Evolutionary conservation across 2,888 invertebrate genomes (phyloP), one percentile per base, ranked within the genome.

Genomic region (Amiota minor): DNA sequence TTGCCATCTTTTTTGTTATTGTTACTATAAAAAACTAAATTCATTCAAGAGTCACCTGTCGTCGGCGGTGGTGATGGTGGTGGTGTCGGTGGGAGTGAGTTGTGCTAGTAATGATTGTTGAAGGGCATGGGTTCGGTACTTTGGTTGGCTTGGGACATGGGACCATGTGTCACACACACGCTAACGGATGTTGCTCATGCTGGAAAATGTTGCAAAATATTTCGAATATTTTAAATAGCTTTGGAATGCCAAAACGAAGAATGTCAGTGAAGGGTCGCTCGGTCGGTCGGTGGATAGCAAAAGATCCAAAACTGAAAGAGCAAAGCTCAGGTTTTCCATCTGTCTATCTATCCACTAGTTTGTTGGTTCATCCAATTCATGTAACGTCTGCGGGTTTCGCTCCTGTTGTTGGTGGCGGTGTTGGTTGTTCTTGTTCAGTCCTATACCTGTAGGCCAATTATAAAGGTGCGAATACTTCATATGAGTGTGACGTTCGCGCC

Each of bases 181-280:
- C 23, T 23, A 61, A 16, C 20, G 18, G 61, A 12, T 18, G 8
- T 12, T 9, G 12, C n/a, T 18, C 23, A 16, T 10, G 55, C 20
- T 77, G 80, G 81, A 79, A 82, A 82, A 82, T 82, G 82, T 83
- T 84, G 82, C 85, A 83, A 83, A 50, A 83, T 83, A 85, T 83
- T 83, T 85, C 74, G 85, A 85, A 83, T 85, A 83, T 84, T 83
- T 85, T 80, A 84, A 85, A 83, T 85, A 82, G 78, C 81, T 78
- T 75, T 35, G 35, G 35, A 35, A 35, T 35, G 35, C 35, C 4
- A 35, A 35, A 35, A 6, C 35, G 35, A 35, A 35, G 35, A 35
- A 35, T 35, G 35, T 35, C 35, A 35, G 35, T 35, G 35, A 35
- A 35, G 35, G 35, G 6, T 6, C 4, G 35, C 6, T 35, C 35